Base-by-base conservation (phyloP, 1,140 invertebrate genomes). In the Diorhabda carinulata region DNA sequence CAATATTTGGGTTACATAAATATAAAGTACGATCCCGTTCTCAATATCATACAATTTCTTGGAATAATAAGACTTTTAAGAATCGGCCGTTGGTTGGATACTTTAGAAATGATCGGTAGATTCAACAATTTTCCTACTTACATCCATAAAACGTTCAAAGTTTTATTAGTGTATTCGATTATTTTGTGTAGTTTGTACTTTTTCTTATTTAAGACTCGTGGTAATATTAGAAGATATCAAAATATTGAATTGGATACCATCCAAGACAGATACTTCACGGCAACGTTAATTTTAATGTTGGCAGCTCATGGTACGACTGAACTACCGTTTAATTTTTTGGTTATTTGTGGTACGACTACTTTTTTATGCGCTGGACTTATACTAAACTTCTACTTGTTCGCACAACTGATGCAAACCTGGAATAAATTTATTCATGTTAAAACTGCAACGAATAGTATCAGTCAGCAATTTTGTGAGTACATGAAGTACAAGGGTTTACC, bases 401-500 rank as follows among this genome's bases (percentile, higher is more conserved):
- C 65, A 8, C 65, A 67, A 67, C n/a, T 67, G 41, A 5, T 67
- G n/a, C 65, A 67, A 67, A 44, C 43, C 3, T 67, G 25, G 4
- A 59, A 43, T 40, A 67, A 44, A 67, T 67, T 60, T 25, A 56
- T 56, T 8, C 44, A 43, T 10, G 42, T 57, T 3, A 60, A 45
- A 25, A 58, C 57, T 10, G 60, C 10, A 45, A 59, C 57, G 43
- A 42, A 60, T 4, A 44, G 10, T 40, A 25, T 67, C 2, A 52
- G 43, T n/a, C 68, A 71, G 7, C 72, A 78, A 43, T 61, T 78
- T 25, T 25, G 58, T 3, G 66, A 69, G 42, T 78, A 73, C 59
- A 72, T 77, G 70, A 67, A 58, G 5, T 70, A 70, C 61, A 77
- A 76, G 61, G 68, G 68, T 6, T 57, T 78, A 2, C 74, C 77